phyloP scores from a whole-genome alignment of 2,797 vertebrate genomes.

The Pseudochirops cupreus region DNA sequence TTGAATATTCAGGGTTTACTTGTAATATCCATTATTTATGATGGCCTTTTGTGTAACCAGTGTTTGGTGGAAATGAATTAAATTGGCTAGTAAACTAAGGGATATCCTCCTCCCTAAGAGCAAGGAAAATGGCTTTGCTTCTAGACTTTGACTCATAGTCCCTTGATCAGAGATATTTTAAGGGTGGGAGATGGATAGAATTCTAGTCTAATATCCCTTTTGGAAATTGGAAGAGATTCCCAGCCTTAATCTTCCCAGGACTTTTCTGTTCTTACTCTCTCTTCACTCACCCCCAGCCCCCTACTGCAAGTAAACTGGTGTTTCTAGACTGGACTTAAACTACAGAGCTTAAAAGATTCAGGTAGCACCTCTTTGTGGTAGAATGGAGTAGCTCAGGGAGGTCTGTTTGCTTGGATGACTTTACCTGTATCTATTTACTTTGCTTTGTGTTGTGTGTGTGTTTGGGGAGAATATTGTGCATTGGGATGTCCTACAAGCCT shows the following conservation, averaged over 20 bases:
- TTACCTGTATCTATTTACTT: not conserved
- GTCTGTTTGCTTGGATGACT: not conserved
- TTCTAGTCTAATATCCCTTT: not conserved
- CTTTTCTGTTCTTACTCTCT: not conserved
- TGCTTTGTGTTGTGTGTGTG: not conserved
- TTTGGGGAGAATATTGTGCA: not conserved
- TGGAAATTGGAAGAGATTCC: not conserved
- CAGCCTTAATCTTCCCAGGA: not conserved
- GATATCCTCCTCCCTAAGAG: not conserved
- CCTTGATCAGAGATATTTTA: not conserved
- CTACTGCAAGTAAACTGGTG: not conserved
- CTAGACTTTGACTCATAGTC: not conserved
- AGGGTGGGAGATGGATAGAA: not conserved
- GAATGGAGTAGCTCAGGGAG: not conserved
- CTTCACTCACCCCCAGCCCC: not conserved
- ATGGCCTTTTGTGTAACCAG: not conserved
- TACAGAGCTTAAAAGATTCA: not conserved
- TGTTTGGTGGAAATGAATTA: not conserved
- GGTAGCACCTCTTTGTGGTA: not conserved
- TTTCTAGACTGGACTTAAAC: not conserved
- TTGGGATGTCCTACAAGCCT: not conserved
- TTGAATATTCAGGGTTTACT: not conserved
- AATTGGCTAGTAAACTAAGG: not conserved
- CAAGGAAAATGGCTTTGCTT: not conserved
- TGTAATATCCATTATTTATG: not conserved